Percentiles rank a stretch among this genome's conserved stretches.
Evolutionary conservation across 2,888 invertebrate genomes (phyloP).

Genomic region (Drosophila siamana): DNA sequence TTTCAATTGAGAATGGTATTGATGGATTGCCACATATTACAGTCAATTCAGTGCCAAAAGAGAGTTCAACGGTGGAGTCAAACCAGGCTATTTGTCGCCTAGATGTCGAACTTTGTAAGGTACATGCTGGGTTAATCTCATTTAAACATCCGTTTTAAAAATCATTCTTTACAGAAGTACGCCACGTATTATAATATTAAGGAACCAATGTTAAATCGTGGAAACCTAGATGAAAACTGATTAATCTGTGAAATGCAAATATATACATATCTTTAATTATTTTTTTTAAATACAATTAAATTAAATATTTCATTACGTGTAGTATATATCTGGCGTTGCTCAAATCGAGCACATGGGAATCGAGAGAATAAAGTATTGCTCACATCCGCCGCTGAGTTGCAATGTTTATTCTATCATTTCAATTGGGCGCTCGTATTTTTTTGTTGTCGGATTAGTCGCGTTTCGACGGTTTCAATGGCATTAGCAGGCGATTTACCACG

Average conservation of each 20-base stretch:
- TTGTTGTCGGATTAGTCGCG: constrained; percentile 46
- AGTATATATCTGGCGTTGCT: neutral
- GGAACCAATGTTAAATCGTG: constrained; percentile 67
- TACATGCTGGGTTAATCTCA: constrained; percentile 22
- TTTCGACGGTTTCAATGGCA: constrained; percentile 35
- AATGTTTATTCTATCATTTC: neutral
- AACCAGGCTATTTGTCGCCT: constrained; percentile 78
- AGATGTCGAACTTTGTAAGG: constrained; percentile 71
- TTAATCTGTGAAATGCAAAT: neutral
- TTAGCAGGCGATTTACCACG: constrained; percentile 18
- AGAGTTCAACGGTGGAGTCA: constrained; percentile 48
- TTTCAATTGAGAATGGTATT: constrained; percentile 85
- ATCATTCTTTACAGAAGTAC: constrained; percentile 71
- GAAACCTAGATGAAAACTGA: constrained; percentile 26
- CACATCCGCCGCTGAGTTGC: constrained; percentile 4
- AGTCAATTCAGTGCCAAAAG: constrained; percentile 53
- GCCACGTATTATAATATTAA: constrained; percentile 69
- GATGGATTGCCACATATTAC: constrained; percentile 80
- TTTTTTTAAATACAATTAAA: neutral
- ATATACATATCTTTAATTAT: neutral
- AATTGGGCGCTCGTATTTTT: constrained; percentile 23
- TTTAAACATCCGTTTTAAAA: neutral
- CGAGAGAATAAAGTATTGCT: neutral
- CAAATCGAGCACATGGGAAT: constrained; percentile 10
- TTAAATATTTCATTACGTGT: neutral